Evolutionary conservation across 2,113 vertebrate genomes (phyloP), one percentile per base, ranked within the genome.

Genomic region (Syngnathus floridae): DNA sequence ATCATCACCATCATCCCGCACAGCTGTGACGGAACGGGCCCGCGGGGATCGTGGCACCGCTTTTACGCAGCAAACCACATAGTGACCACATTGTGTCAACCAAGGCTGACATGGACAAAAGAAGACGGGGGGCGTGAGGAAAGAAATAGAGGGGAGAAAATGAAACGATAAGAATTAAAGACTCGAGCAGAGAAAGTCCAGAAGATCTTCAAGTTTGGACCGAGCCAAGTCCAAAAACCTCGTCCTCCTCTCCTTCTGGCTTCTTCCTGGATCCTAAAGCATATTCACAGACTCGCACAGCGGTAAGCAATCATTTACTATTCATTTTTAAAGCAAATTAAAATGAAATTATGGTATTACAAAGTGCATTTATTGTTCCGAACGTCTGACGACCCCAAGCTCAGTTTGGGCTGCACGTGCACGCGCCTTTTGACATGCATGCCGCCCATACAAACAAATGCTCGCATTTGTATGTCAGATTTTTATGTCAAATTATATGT

Each of bases 221-320:
- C 75, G 75, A 70, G 57, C 46, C 75, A 76, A 85, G 82, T 76
- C 81, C 80, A 81, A 64, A 67, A 26, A 54, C 21, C 51, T 26
- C 10, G 69, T 80, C 73, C 77, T 60, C 70, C 79, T 77, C 79
- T 77, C 74, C 40, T 57, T 72, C 46, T 58, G 72, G 80, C 71
- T 81, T 80, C 86, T 85, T 81, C 86, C 84, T 85, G 82, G 66
- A 79, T 77, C 82, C 82, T 81, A 75, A 84, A 84, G 70, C 81
- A 83, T 88, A 82, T 87, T 86, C 91, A 92, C 91, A 90, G 91
- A 86, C 89, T 92, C 91, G 91, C 90, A 81, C 43, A 78, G 90
- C 91, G 91, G 91, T 92, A 90, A 90, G 90, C 51, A 62, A 11
- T 1, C 22, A 1, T 58, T 16, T 19, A 3, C 19, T 19, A 17